phyloP scores from a whole-genome alignment of 2,113 vertebrate genomes.

The Seriola quinqueradiata region DNA sequence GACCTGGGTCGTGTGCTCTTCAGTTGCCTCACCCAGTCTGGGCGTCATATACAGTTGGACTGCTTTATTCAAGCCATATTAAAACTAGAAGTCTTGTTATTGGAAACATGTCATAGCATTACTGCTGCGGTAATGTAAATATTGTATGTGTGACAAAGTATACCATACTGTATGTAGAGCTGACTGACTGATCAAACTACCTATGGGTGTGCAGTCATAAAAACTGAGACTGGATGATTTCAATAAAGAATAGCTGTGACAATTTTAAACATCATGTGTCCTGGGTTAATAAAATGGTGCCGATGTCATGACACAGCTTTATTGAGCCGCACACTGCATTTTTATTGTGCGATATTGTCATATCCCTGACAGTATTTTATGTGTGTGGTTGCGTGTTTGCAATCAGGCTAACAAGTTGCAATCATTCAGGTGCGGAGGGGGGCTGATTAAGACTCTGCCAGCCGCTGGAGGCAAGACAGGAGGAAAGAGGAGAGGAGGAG shows the following conservation, averaged over 20 bases:
- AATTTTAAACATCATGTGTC: constrained; percentile 66
- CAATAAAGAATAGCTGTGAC: constrained; percentile 81
- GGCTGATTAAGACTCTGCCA: constrained; percentile 96
- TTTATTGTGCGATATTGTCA: constrained; percentile 25
- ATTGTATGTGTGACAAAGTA: constrained; percentile 72
- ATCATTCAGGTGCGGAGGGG: constrained; percentile 90
- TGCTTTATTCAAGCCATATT: constrained; percentile 80
- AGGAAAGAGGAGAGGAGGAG: constrained; percentile 31
- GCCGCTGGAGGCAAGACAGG: constrained; percentile 86
- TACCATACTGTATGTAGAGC: constrained; percentile 71
- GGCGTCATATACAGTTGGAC: constrained; percentile 46
- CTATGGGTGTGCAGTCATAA: constrained; percentile 60
- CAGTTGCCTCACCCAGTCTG: constrained; percentile 25
- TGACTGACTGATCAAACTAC: constrained; percentile 63
- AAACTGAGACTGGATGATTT: constrained; percentile 60
- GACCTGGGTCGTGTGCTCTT: not conserved
- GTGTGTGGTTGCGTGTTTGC: constrained; percentile 82
- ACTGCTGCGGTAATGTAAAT: constrained; percentile 72
- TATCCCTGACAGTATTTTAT: constrained; percentile 35
- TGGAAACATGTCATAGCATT: constrained; percentile 63
- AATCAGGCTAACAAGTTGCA: constrained; percentile 94
- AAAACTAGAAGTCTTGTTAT: constrained; percentile 65
- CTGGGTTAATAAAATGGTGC: constrained; percentile 2
- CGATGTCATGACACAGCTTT: constrained; percentile 8
- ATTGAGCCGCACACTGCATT: constrained; percentile 12